phyloP scores from a whole-genome alignment of 30 jellyfish, hydroid and myxozoan species.

The Aurelia sp. region DNA sequence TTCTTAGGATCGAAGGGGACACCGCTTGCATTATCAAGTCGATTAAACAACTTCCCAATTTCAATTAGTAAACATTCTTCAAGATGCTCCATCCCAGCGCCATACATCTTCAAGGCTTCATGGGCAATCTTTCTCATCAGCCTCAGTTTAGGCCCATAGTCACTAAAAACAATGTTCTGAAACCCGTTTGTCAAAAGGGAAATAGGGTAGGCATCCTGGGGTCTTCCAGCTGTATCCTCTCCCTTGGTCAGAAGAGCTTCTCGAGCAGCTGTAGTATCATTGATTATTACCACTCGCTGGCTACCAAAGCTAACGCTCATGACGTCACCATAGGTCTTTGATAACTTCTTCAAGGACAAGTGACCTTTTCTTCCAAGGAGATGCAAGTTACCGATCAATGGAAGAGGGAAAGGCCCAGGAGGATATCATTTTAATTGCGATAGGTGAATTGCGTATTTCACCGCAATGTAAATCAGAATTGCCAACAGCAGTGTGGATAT shows the following conservation, averaged over 20 bases:
- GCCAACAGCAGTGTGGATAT: too few relatives aligned
- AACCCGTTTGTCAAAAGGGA: not conserved
- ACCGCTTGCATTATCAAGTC: conserved; percentile 8
- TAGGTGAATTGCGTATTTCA: conserved; percentile 40
- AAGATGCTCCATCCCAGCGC: conserved; percentile 27
- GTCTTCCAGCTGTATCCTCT: conserved; percentile 21
- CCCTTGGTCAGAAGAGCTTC: conserved; percentile 47
- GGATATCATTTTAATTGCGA: conserved; percentile 61
- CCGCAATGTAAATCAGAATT: not conserved
- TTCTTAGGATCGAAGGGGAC: conserved; percentile 4
- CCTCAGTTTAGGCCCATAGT: conserved; percentile 15
- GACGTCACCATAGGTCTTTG: conserved; percentile 43
- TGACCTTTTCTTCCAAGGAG: conserved; percentile 8
- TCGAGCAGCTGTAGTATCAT: conserved; percentile 26
- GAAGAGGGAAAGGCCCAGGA: conserved; percentile 93
- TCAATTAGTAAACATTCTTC: conserved; percentile 1
- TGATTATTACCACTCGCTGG: conserved; percentile 45
- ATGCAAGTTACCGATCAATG: conserved; percentile 87
- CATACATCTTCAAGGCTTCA: conserved; percentile 33
- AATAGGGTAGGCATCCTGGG: too few relatives aligned
- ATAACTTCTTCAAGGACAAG: not conserved
- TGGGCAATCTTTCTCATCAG: conserved; percentile 54
- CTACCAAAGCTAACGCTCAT: conserved; percentile 51
- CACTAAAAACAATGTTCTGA: conserved; percentile 29
- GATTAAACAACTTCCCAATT: conserved; percentile 5